Base-by-base conservation (phyloP, 2,113 vertebrate genomes). In the Mixornis gularis region DNA sequence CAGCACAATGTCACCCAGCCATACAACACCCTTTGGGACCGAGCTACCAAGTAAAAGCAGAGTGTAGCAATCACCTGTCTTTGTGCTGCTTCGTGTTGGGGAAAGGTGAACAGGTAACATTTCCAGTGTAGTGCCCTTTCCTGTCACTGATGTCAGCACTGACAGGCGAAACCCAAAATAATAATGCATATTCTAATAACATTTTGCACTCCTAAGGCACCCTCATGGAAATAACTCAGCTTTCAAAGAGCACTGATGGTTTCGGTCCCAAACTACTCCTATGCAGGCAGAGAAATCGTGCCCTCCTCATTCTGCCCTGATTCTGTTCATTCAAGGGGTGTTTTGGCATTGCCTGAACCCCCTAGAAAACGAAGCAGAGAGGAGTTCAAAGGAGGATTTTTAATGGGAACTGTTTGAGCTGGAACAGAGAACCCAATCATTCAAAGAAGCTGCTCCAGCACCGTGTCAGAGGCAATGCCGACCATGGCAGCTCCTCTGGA, bases 101-200 rank as follows among this genome's bases (percentile, higher is more conserved):
- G 79, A 80, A 87, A 88, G 78, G 86, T 4, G 13, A 92, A 43
- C 64, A 49, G 70, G 66, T 79, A n/a, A 0, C 8, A 72, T 95
- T 94, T 85, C 59, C 79, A 46, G 32, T 41, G 14, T 36, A 29
- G 48, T 89, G 93, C 84, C 92, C 94, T 96, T 92, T 95, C 32
- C 88, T 92, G 92, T 93, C 91, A 72, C 68, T 52, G 56, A 41
- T 92, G 93, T 85, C 85, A 91, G 70, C 7, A 68, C 41, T 89
- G 87, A 68, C 88, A 85, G 92, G 89, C 6, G 36, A 91, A 91
- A 95, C 89, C 91, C 92, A 93, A 94, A 93, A 83, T 91, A 92
- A 89, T 94, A 95, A 95, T 91, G 87, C 72, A 79, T 90, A 94
- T 95, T 93, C 92, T 95, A 96, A 94, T 92, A 96, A 85, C 71